Conservation (phyloP, 2,113 vertebrate species). For the Bos javanicus region DNA sequence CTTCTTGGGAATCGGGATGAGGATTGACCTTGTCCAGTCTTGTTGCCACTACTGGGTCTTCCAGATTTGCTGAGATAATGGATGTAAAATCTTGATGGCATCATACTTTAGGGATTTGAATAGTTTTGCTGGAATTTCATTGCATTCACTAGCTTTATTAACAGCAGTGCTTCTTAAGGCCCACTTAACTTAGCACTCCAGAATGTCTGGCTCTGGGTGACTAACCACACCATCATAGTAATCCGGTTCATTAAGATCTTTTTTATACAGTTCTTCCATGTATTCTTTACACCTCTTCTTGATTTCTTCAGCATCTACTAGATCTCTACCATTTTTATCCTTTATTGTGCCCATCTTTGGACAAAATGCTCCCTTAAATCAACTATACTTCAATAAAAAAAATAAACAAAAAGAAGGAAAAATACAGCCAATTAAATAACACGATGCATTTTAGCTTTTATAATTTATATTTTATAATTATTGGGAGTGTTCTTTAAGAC, state of each 20-base stretch:
- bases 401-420: constrained; percentile 1
- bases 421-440: background rate
- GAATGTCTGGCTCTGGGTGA: background rate
- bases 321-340: background rate
- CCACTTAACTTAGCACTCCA: background rate
- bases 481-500: background rate
- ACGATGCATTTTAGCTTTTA: constrained; percentile 31
- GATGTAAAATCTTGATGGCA: background rate
- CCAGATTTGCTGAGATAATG: background rate
- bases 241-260: background rate
- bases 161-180: background rate
- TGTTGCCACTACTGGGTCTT: background rate
- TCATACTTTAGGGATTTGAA: background rate
- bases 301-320: background rate
- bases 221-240: background rate
- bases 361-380: background rate
- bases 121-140: background rate
- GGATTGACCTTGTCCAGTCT: background rate
- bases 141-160: background rate
- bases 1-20: background rate
- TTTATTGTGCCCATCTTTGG: background rate
- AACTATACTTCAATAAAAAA: background rate
- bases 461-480: constrained; percentile 13
- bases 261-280: background rate
- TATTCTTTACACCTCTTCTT: background rate